These are phyloP conservation scores for Hippotragus niger DNA, from an alignment of 2,113 vertebrate species.

Conservation along the genomic window DNA sequence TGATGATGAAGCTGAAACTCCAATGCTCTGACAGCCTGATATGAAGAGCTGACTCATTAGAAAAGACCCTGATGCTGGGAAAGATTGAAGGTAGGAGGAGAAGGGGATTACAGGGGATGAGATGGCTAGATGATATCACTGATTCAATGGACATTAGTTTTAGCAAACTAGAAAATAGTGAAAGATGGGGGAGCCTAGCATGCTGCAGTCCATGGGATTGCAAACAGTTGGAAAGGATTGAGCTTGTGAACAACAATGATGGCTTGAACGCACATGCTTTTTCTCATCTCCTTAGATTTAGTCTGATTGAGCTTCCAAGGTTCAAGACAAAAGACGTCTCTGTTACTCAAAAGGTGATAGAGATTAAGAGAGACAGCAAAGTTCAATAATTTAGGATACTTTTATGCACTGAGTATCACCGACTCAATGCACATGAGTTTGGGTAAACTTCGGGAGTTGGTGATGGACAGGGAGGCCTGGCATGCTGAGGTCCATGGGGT, in stretches of 20 bases:
- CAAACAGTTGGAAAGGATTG: not conserved
- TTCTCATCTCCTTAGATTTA: not conserved
- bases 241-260: not conserved
- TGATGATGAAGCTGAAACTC: not conserved
- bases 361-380: not conserved
- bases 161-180: not conserved
- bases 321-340: not conserved
- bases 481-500: not conserved
- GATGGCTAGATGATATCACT: not conserved
- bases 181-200: not conserved
- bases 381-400: not conserved
- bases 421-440: not conserved
- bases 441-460: rapidly evolving
- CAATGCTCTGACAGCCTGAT: not conserved
- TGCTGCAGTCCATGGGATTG: not conserved
- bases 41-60: not conserved
- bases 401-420: not conserved
- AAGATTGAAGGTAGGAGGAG: not conserved
- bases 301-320: not conserved
- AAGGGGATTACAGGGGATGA: not conserved
- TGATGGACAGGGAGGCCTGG: not conserved
- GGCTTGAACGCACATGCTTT: not conserved
- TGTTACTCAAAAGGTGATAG: not conserved
- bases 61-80: not conserved
- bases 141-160: not conserved